Evolutionary conservation across 2,797 vertebrate species (phyloP), one percentile per base, ranked within the genome.

Genomic region (Catostomus latipinnis): DNA sequence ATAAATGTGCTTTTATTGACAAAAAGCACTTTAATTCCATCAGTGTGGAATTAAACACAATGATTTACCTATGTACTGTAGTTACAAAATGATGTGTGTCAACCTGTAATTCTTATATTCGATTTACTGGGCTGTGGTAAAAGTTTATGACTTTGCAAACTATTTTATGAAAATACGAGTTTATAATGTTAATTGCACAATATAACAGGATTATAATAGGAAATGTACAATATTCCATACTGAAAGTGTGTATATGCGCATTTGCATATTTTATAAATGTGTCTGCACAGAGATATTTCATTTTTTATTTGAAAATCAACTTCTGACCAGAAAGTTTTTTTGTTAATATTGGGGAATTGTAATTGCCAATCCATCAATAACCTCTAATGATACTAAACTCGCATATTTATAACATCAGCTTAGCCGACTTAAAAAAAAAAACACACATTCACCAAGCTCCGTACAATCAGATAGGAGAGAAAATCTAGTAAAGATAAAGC

Each of bases 401-500:
- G n/a, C 57, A 62, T 14, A 52, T 13, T 73, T 13, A 43, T 74
- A 46, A 53, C 16, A 6, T 54, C 58, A 56, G 7, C 34, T 54
- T 13, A n/a, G 45, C 12, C 54, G 4, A 9, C 5, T 8, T 46
- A 22, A 22, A 22, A 22, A 22, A 22, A 22, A 22, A 34, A 68
- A 68, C 22, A 11, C 8, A 49, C 6, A 8, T 57, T 63, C 2
- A 13, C 45, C 13, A 1, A 1, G 8, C 61, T 13, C 11, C 7
- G n/a, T 50, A 34, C 52, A 67, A n/a, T 58, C n/a, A 14, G 16
- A 74, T 68, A 34, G 49, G 52, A 45, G 43, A 11, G 45, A 16
- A 48, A 48, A 60, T 70, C 45, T 57, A 67, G 50, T 73, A n/a
- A 69, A 60, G 34, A 75, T 58, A 65, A 69, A 43, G 22, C 53